A percentile compares a stretch with the other conserved stretches of the same genome.
Conservation (phyloP, 2,888 invertebrate species). For the Dolomedes plantarius region DNA sequence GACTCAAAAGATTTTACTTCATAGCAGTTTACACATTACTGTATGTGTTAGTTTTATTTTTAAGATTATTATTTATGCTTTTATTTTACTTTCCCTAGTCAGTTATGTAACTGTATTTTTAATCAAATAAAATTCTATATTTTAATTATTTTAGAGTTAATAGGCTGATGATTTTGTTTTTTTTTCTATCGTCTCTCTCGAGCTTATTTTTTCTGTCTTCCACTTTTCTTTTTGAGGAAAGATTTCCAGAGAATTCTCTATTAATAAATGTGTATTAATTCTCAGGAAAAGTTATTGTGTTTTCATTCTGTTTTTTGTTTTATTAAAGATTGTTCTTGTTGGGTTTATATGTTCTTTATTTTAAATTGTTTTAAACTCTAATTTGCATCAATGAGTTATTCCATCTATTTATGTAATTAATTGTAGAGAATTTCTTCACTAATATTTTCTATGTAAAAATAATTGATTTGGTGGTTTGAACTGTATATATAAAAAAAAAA, state of each 20-base stretch:
- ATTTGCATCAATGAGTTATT: background rate
- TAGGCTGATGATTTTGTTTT: background rate
- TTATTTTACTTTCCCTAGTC: background rate
- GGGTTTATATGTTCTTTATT: conserved; percentile 5
- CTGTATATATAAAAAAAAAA: conserved; percentile 6
- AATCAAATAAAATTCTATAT: background rate
- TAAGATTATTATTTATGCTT: no score
- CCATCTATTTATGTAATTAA: background rate
- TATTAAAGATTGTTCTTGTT: background rate
- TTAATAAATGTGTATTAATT: background rate
- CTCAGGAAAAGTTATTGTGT: conserved; percentile 12
- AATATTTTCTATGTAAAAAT: background rate
- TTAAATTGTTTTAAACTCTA: background rate
- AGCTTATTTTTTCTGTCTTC: conserved; percentile 20
- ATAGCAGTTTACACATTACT: no score
- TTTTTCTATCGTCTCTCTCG: background rate
- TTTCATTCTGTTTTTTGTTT: background rate
- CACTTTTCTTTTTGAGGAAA: background rate
- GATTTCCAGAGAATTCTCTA: background rate
- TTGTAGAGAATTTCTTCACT: conserved; percentile 7
- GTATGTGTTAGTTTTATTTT: no score
- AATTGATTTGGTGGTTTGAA: background rate
- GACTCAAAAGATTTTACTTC: no score
- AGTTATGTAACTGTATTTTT: background rate
- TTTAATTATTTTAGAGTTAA: background rate